These are phyloP conservation scores for Mus caroli DNA, from an alignment of 2,797 vertebrate genomes.

Conservation along the genomic window DNA sequence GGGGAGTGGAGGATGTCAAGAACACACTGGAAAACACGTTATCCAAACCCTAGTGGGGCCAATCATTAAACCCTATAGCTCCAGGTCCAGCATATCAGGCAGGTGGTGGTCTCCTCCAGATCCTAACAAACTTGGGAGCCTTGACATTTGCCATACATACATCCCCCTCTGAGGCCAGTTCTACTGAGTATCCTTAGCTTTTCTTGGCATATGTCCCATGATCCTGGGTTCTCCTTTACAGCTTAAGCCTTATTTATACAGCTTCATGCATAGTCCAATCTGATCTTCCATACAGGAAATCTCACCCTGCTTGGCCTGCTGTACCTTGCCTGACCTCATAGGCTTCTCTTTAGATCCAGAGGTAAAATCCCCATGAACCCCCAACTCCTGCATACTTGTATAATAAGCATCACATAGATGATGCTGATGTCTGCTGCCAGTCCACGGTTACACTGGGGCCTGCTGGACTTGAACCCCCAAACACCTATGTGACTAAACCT, in stretches of 20 bases:
- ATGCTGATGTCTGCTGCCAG: not conserved
- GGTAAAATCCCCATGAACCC: no score
- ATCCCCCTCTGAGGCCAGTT: not conserved
- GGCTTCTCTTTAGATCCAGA: not conserved
- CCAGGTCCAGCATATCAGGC: not conserved
- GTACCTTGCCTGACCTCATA: not conserved
- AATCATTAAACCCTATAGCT: not conserved
- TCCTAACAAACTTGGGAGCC: not conserved
- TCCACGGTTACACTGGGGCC: not conserved
- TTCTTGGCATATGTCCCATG: not conserved
- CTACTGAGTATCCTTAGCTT: not conserved
- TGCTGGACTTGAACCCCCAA: not conserved
- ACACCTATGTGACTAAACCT: not conserved
- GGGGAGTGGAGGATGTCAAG: not conserved
- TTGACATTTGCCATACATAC: not conserved
- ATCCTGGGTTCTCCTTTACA: not conserved
- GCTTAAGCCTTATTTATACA: not conserved
- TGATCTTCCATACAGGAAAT: not conserved
- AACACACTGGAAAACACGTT: not conserved
- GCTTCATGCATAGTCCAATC: not conserved
- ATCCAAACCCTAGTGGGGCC: not conserved
- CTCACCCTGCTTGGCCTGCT: not conserved
- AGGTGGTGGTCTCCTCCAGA: not conserved
- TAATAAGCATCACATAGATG: not conserved
- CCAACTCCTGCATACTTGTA: not conserved